Conservation (phyloP, 2,888 invertebrate genomes). For the Glaucopsyche alexis region DNA sequence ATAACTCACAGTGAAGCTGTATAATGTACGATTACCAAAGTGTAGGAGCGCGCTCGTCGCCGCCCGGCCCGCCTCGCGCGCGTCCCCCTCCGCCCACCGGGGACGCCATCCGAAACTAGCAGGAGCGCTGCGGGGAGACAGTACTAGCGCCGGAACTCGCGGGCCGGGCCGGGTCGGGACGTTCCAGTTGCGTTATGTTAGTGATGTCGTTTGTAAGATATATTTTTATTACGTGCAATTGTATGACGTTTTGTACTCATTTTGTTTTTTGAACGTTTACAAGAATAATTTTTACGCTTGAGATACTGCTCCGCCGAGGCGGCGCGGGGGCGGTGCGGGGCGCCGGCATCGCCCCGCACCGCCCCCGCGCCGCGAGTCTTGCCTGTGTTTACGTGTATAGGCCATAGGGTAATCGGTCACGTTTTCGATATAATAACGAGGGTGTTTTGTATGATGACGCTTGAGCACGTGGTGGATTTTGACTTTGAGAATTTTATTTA, state of each 20-base stretch:
- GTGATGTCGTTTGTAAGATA: slow-evolving; percentile 35
- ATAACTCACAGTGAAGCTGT: slow-evolving; percentile 1
- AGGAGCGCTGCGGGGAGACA: no score
- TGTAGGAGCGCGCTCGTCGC: neutral
- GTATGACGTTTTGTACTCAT: slow-evolving; percentile 38
- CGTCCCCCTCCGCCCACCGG: neutral
- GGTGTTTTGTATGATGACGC: slow-evolving; percentile 34
- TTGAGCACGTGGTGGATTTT: slow-evolving; percentile 33
- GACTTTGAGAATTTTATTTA: neutral
- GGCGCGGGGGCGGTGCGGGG: slow-evolving; percentile 62
- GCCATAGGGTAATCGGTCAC: slow-evolving; percentile 30
- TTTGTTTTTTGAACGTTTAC: slow-evolving; percentile 41
- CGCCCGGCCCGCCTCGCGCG: neutral
- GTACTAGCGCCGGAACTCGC: neutral
- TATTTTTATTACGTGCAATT: slow-evolving; percentile 34
- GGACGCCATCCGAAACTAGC: no score
- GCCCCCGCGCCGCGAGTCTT: slow-evolving; percentile 58
- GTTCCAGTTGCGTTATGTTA: slow-evolving; percentile 14
- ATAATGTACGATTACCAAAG: slow-evolving; percentile 10
- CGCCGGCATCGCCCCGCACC: slow-evolving; percentile 66
- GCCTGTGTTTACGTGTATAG: slow-evolving; percentile 44
- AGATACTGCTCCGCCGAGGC: slow-evolving; percentile 72
- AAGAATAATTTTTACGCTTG: slow-evolving; percentile 55
- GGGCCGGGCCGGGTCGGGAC: neutral
- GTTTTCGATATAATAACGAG: slow-evolving; percentile 33